These are phyloP conservation scores for Ichneumon xanthorius DNA, from an alignment of 2,888 invertebrate species.

Conservation along the genomic window DNA sequence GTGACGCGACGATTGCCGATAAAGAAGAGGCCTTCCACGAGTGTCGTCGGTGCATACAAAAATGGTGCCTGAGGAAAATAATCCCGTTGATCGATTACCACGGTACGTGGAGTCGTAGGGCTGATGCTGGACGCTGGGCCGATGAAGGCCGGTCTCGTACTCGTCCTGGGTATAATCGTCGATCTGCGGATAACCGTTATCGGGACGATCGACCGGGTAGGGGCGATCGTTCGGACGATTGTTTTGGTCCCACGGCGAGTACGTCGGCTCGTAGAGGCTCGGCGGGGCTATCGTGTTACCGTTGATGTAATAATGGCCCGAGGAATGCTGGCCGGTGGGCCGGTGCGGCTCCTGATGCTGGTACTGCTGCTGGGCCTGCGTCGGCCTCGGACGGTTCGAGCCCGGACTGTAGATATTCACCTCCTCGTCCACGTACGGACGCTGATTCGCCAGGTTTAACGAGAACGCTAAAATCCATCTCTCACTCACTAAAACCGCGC, in stretches of 20 bases:
- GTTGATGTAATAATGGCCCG: conserved; percentile 56
- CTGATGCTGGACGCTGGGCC: conserved; percentile 80
- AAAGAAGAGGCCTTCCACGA: not conserved
- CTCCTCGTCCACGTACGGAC: conserved; percentile 85
- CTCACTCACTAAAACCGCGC: conserved; percentile 47
- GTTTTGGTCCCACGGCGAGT: conserved; percentile 74
- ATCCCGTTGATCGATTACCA: conserved; percentile 79
- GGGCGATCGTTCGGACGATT: conserved; percentile 76
- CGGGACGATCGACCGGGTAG: conserved; percentile 84
- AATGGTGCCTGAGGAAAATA: conserved; percentile 47
- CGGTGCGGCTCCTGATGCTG: conserved; percentile 70
- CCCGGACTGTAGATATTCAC: conserved; percentile 80
- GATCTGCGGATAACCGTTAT: conserved; percentile 67
- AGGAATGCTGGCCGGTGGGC: conserved; percentile 45
- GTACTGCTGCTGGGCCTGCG: conserved; percentile 69
- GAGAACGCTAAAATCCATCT: conserved; percentile 79
- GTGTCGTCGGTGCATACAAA: conserved; percentile 46
- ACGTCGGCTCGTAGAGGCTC: conserved; percentile 67
- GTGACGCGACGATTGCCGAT: conserved; percentile 7
- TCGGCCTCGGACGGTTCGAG: conserved; percentile 85
- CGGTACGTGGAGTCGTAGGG: conserved; percentile 81
- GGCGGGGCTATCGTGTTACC: conserved; percentile 66
- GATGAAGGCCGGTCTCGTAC: conserved; percentile 76
- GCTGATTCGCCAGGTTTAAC: conserved; percentile 82
- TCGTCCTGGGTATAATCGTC: conserved; percentile 81